Percentiles rank a stretch among this genome's conserved stretches.
Evolutionary conservation across 2,888 invertebrate genomes (phyloP).

Genomic region (Campoletis raptor): DNA sequence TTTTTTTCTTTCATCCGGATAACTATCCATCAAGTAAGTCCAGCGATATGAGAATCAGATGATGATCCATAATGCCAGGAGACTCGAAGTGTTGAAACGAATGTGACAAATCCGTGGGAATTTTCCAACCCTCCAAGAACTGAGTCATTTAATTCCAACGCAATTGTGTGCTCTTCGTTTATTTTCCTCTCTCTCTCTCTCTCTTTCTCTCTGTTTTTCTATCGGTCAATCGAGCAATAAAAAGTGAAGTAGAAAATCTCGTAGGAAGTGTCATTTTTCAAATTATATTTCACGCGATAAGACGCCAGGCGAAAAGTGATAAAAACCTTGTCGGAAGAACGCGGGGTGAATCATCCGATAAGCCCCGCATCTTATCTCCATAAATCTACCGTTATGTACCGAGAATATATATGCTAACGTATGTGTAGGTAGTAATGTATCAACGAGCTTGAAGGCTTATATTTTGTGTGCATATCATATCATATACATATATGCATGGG

Average conservation of each 20-base stretch:
- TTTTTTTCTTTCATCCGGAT: background rate
- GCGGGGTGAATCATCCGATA: constrained; percentile 53
- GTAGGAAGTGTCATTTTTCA: constrained; percentile 25
- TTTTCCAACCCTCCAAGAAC: constrained; percentile 39
- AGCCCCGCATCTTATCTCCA: constrained; percentile 45
- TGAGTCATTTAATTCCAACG: constrained; percentile 29
- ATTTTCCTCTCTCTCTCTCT: background rate
- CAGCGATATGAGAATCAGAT: constrained; percentile 29
- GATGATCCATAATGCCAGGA: constrained; percentile 25
- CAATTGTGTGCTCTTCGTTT: background rate
- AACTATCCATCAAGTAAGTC: constrained; percentile 51
- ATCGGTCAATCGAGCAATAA: background rate
- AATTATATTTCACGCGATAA: constrained; percentile 31
- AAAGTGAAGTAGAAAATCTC: background rate
- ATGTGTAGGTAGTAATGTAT: constrained; percentile 30
- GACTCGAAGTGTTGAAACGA: constrained; percentile 12
- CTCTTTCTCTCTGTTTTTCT: background rate
- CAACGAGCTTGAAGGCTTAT: constrained; percentile 15
- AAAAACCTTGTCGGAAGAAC: constrained; percentile 44
- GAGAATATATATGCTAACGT: constrained; percentile 26
- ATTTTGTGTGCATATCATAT: constrained; percentile 28
- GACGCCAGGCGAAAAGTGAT: constrained; percentile 23
- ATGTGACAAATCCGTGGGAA: constrained; percentile 50
- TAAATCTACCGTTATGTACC: constrained; percentile 48
- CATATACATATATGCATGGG: background rate